Evolutionary conservation across 2,888 invertebrate species (phyloP), one percentile per base, ranked within the genome.

Genomic region (Papilio elwesi): DNA sequence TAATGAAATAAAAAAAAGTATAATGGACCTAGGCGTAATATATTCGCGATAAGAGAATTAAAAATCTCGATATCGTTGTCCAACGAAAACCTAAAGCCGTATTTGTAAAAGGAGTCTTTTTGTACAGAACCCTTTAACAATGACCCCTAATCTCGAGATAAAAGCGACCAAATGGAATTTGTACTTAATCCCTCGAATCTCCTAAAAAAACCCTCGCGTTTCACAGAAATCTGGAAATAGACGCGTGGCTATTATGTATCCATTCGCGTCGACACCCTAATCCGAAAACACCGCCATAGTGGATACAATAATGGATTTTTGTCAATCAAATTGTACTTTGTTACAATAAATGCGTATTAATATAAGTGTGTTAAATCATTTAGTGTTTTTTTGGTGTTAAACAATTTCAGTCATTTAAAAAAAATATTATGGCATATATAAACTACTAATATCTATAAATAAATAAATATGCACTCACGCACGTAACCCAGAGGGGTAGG

Each of bases 71-170:
- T 59, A 4, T 43, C 43, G 43, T 59, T 43, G 43, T 43, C 59
- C 59, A 10, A 59, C 9, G 59, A n/a, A 43, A 43, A 43, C 59
- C 43, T 59, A 43, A 43, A 43, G 38, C n/a, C 59, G 38, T 59
- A 59, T 59, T 59, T 59, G 43, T 59, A 43, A 59, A 59, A 59
- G 10, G 38, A 15, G n/a, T 49, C 38, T 51, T 15, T 51, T 36
- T 15, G 48, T 52, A 26, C 47, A 51, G 55, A 74, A 70, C 70
- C 70, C 62, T 68, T 71, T 64, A 38, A 63, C 70, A 70, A 66
- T 52, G 70, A 55, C 49, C 66, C 43, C 67, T 71, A 70, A 73
- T 70, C 65, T 68, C 43, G 48, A 73, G 63, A 73, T 68, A 57
- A 73, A 73, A 73, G 65, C 55, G 59, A 53, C 51, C 65, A 65